A percentile compares a stretch with the other conserved stretches of the same genome.
Conservation (phyloP, 2,797 vertebrate genomes). For the Acropternis orthonyx region DNA sequence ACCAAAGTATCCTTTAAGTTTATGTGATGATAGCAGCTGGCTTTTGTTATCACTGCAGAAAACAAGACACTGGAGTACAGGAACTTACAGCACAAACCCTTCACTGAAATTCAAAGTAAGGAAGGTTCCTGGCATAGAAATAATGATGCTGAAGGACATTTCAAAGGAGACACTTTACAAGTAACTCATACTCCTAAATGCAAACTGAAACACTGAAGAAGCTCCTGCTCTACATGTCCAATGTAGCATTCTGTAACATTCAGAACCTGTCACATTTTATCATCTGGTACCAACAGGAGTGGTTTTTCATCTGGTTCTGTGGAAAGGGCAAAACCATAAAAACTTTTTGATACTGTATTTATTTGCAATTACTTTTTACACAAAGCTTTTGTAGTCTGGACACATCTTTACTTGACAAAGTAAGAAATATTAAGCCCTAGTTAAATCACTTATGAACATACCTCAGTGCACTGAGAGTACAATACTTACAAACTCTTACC, state of each 20-base stretch:
- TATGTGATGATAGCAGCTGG: not conserved
- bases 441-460: not conserved
- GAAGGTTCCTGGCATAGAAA: not conserved
- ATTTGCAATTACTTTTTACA: not conserved
- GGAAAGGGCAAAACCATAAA: not conserved
- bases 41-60: not conserved
- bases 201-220: not conserved
- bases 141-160: not conserved
- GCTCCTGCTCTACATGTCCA: not conserved
- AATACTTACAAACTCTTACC: not conserved
- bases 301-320: not conserved
- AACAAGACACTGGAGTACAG: not conserved
- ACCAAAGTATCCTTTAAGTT: not conserved
- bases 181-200: not conserved
- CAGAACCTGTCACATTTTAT: not conserved
- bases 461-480: not conserved
- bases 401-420: not conserved
- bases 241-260: not conserved
- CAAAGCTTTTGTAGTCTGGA: not conserved
- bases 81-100: not conserved
- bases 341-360: not conserved
- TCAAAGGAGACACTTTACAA: not conserved
- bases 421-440: not conserved
- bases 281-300: not conserved
- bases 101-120: not conserved